Conservation (phyloP, 2,888 invertebrate genomes). For the Ophion ventricosus region DNA sequence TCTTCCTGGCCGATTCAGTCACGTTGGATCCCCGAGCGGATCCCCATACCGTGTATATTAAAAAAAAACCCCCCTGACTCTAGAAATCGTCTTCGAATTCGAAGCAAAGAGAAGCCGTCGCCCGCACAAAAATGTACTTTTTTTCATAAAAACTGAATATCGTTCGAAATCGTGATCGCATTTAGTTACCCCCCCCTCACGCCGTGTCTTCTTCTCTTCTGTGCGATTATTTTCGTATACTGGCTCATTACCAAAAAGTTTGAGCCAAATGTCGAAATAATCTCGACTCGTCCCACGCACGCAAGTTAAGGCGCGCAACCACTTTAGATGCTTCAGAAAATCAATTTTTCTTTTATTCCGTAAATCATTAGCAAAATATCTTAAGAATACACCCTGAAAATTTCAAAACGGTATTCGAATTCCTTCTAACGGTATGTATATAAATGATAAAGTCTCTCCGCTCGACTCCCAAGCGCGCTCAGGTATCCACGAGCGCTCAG, state of each 20-base stretch:
- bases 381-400: too few species aligned
- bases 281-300: slow-evolving; percentile 55
- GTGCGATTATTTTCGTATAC: slow-evolving; percentile 59
- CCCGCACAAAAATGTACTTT: background rate
- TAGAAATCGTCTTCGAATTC: background rate
- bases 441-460: too few species aligned
- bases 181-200: background rate
- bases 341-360: too few species aligned
- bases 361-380: too few species aligned
- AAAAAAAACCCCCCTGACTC: background rate
- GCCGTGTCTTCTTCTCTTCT: slow-evolving; percentile 17
- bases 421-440: too few species aligned
- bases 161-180: background rate
- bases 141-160: background rate
- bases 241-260: slow-evolving; percentile 61
- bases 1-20: slow-evolving; percentile 19
- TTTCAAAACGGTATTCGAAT: too few species aligned
- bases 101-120: background rate
- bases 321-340: too few species aligned
- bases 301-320: too few species aligned
- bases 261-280: slow-evolving; percentile 62
- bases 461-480: too few species aligned
- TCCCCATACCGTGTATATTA: background rate
- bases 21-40: background rate
- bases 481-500: too few species aligned